Conservation (phyloP, 2,113 vertebrate species). For the Bubo blakistoni region DNA sequence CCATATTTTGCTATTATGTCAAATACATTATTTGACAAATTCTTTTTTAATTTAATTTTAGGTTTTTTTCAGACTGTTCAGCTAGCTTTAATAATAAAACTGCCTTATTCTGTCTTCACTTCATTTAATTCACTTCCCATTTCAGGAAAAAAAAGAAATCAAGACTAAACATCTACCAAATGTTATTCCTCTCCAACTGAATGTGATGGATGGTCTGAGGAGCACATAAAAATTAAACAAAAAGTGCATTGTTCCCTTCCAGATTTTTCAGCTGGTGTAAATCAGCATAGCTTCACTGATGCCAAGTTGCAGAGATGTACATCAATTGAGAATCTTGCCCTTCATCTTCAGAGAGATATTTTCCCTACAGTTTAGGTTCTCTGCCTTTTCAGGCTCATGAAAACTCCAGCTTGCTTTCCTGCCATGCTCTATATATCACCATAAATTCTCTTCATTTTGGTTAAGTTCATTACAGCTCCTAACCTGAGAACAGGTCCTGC, state of each 20-base stretch:
- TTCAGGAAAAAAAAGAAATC: conserved; percentile 22
- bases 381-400: not conserved
- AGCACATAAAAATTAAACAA: conserved; percentile 58
- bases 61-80: conserved; percentile 16
- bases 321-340: conserved; percentile 28
- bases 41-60: not conserved
- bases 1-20: not conserved
- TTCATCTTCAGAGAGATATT: conserved; percentile 31
- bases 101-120: conserved; percentile 22
- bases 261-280: conserved; percentile 63
- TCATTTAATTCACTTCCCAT: conserved; percentile 41
- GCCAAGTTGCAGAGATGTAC: conserved; percentile 50
- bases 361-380: not conserved
- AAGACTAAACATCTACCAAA: conserved; percentile 62
- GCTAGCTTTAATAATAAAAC: conserved; percentile 40
- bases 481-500: not conserved
- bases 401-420: not conserved
- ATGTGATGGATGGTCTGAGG: conserved; percentile 41
- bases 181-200: conserved; percentile 39
- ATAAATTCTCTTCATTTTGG: not conserved
- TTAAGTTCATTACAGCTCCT: not conserved
- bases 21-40: conserved; percentile 20
- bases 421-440: not conserved
- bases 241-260: conserved; percentile 57
- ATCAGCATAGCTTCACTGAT: conserved; percentile 23